Base-by-base conservation (phyloP, 1,140 invertebrate species). In the Drosophila sucinea region DNA sequence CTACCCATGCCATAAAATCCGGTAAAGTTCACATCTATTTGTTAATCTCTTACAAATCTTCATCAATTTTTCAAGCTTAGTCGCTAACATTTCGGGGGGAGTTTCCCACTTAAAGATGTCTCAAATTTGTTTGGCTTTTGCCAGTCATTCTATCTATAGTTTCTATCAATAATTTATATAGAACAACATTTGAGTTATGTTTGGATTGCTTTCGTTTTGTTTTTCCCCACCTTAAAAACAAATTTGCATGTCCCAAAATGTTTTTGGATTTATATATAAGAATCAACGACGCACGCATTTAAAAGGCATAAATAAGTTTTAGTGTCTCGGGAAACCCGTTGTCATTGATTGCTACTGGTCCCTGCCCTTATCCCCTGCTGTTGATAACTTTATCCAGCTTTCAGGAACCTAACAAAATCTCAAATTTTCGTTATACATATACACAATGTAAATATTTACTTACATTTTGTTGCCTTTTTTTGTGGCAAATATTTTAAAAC, bases 281-380 rank as follows among this genome's bases (percentile, higher is more conserved):
- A 38, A 38, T 23, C 33, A 58, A 25, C 32, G 25, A 33, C 56
- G 25, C 56, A 38, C 44, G 44, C 44, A 51, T 51, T 51, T 27
- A 51, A 51, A 62, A 77, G 69, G 71, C 72, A 79, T 83, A 78
- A 72, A 83, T 69, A 83, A 84, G 73, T 73, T 73, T 80, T 83
- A 76, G 62, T 76, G 76, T 67, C 66, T 57, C 72, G 79, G 70
- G 64, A 81, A 86, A 78, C 60, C 68, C 78, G 74, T 65, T 73
- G 30, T n/a, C 61, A 60, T 40, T 11, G 27, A 27, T 8, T 38
- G 35, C 7, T 51, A 27, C 44, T 32, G 35, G 35, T 5, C 33
- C 60, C 30, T 33, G 2, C 57, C 58, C 40, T n/a, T 54, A 44
- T 38, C 33, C 44, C 54, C 33, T 32, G n/a, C 32, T 44, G 23